Evolutionary conservation across 2,888 invertebrate species (phyloP).

Genomic region (Odontocerum albicorne): DNA sequence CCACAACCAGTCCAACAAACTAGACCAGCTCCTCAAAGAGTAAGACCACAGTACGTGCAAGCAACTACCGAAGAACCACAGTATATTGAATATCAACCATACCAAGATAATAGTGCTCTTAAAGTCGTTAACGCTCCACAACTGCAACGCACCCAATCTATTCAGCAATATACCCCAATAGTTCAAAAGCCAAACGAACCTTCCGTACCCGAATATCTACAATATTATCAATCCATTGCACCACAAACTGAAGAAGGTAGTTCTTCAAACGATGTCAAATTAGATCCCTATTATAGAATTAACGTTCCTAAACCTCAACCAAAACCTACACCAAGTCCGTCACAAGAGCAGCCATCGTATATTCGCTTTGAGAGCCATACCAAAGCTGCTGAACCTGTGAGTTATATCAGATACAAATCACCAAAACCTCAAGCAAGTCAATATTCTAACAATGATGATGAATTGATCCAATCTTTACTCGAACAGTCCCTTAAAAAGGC

Average conservation of each 20-base stretch:
- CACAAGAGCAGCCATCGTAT: slow-evolving; percentile 35
- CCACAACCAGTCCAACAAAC: slow-evolving; percentile 20
- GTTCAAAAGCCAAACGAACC: slow-evolving; percentile 24
- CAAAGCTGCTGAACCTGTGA: slow-evolving; percentile 15
- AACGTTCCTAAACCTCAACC: slow-evolving; percentile 20
- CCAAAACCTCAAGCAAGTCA: slow-evolving; percentile 25
- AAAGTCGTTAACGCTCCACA: slow-evolving; percentile 55
- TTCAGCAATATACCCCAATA: slow-evolving; percentile 37
- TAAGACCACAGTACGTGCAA: slow-evolving; percentile 26
- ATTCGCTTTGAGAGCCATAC: slow-evolving; percentile 41
- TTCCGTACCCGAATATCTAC: slow-evolving; percentile 27
- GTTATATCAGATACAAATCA: slow-evolving; percentile 28
- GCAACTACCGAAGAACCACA: slow-evolving; percentile 26
- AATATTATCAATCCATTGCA: slow-evolving; percentile 34
- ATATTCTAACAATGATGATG: slow-evolving; percentile 26
- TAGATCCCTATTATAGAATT: slow-evolving; percentile 23
- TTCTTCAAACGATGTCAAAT: slow-evolving; percentile 23
- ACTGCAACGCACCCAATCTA: slow-evolving; percentile 42
- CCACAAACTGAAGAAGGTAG: slow-evolving; percentile 21
- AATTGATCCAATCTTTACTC: slow-evolving; percentile 26
- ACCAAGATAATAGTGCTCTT: slow-evolving; percentile 37
- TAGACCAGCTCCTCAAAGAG: slow-evolving; percentile 20
- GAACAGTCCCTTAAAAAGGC: slow-evolving; percentile 25
- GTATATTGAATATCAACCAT: slow-evolving; percentile 26
- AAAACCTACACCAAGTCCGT: slow-evolving; percentile 2